Conservation (phyloP, 2,113 vertebrate species). For the Rhinopithecus roxellana region DNA sequence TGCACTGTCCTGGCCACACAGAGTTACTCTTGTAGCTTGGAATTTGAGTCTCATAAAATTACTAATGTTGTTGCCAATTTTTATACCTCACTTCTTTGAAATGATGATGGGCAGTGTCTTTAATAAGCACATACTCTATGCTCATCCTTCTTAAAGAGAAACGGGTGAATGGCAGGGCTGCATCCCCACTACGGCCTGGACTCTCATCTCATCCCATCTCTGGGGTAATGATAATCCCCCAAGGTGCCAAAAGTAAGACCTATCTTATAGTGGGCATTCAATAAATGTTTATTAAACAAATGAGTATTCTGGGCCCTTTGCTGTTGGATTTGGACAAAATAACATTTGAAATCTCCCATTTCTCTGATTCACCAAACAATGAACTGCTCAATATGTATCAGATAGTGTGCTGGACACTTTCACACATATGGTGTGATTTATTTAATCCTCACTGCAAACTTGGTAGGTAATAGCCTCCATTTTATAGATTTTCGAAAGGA, state of each 20-base stretch:
- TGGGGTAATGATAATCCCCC: neutral
- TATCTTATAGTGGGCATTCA: neutral
- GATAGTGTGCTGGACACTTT: neutral
- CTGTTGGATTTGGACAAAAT: neutral
- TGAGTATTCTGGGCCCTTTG: neutral
- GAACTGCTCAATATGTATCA: neutral
- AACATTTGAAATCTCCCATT: neutral
- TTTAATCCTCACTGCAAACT: neutral
- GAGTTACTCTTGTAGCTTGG: neutral
- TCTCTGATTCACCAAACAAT: neutral
- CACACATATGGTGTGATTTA: neutral
- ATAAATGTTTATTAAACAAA: neutral
- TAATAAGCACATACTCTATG: neutral
- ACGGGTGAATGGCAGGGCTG: neutral
- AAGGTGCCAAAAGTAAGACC: neutral
- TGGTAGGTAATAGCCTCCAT: neutral
- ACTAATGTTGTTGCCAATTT: neutral
- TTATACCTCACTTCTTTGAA: neutral
- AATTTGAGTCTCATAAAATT: neutral
- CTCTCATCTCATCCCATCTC: neutral
- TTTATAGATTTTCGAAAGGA: neutral
- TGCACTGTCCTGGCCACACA: neutral
- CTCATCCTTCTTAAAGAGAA: neutral
- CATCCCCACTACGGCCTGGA: neutral
- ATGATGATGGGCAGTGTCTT: neutral